Evolutionary conservation across 1,140 invertebrate species (phyloP).

Genomic region (Nephotettix cincticeps): DNA sequence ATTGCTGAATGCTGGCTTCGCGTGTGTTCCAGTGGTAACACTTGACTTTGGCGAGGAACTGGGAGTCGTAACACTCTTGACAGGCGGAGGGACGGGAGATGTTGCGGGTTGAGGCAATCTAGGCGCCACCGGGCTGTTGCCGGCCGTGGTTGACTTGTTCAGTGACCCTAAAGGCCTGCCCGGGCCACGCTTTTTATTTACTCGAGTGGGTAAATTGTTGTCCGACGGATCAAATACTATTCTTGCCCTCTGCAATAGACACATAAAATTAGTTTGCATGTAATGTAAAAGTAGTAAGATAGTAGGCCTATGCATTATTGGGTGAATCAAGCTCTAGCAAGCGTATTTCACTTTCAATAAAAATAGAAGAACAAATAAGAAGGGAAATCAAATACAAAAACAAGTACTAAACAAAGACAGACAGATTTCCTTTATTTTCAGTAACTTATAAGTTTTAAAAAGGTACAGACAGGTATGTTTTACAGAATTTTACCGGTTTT

Average conservation of each 20-base stretch:
- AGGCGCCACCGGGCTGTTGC: background rate
- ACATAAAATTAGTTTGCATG: too few relatives aligned
- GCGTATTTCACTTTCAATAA: too few relatives aligned
- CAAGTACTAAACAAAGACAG: too few relatives aligned
- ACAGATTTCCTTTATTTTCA: too few relatives aligned
- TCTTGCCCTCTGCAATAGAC: conserved; percentile 57
- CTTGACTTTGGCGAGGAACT: background rate
- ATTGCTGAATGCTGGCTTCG: background rate
- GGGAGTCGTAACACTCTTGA: background rate
- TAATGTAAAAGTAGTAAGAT: too few relatives aligned
- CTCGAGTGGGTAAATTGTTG: conserved; percentile 59
- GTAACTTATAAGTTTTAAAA: too few relatives aligned
- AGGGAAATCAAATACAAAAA: too few relatives aligned
- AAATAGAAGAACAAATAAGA: too few relatives aligned
- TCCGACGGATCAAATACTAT: conserved; percentile 75
- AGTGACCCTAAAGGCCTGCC: conserved; percentile 8
- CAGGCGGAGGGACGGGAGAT: background rate
- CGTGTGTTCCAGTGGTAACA: conserved; percentile 3
- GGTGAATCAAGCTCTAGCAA: too few relatives aligned
- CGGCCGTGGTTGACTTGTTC: background rate
- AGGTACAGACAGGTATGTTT: too few relatives aligned
- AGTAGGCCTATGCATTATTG: too few relatives aligned
- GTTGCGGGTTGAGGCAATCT: background rate
- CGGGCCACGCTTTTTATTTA: conserved; percentile 13
- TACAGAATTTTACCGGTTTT: too few relatives aligned